Evolutionary conservation across 2,113 vertebrate genomes (phyloP).

Genomic region (Fregata magnificens): DNA sequence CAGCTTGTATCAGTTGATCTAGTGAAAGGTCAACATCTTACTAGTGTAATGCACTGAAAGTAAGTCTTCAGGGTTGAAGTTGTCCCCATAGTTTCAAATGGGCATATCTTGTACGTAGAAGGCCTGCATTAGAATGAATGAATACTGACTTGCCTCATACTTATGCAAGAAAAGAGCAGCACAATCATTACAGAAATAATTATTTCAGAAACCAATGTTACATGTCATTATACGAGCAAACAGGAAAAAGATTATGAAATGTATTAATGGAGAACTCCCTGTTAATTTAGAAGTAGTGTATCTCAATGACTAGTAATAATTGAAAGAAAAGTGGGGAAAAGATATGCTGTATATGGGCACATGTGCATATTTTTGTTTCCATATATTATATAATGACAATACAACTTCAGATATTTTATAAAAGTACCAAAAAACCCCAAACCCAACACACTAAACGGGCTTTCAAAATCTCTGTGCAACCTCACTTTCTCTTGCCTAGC

Average conservation of each 20-base stretch:
- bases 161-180: not conserved
- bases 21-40: not conserved
- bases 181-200: not conserved
- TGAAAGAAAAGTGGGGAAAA: not conserved
- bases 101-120: not conserved
- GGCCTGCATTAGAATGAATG: not conserved
- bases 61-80: not conserved
- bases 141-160: not conserved
- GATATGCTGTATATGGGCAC: not conserved
- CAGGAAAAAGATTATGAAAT: not conserved
- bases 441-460: not conserved
- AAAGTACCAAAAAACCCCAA: not conserved
- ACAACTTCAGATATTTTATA: not conserved
- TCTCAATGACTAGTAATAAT: not conserved
- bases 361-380: not conserved
- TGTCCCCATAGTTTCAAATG: not conserved
- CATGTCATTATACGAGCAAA: not conserved
- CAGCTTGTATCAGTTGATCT: not conserved
- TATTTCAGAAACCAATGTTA: not conserved
- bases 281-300: not conserved
- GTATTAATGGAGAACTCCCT: not conserved
- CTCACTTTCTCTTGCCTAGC: not conserved
- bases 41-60: not conserved
- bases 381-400: not conserved
- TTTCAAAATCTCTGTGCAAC: not conserved